Percentiles rank a stretch among this genome's conserved stretches.
Conservation (phyloP, 2,888 invertebrate genomes). For the Cecidostiba fungosa region DNA sequence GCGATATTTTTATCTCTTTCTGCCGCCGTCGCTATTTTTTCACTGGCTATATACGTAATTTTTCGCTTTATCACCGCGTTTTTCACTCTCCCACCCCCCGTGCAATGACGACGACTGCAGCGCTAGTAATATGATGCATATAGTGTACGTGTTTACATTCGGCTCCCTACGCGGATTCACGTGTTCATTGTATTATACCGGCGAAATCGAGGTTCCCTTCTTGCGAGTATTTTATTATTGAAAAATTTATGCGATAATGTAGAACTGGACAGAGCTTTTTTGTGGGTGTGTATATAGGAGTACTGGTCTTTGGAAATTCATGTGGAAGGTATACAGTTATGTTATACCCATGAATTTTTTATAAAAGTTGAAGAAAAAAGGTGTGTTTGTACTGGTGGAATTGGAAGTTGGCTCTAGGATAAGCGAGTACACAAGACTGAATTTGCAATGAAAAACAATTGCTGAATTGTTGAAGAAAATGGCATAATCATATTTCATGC, state of each 20-base stretch:
- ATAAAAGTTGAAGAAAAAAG: neutral
- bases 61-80: constrained; percentile 4
- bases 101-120: neutral
- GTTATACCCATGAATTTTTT: too few species aligned
- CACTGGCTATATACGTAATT: neutral
- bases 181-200: neutral
- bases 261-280: too few species aligned
- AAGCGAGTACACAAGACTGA: neutral
- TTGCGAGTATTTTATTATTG: neutral
- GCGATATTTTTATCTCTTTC: neutral
- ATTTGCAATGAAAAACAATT: neutral
- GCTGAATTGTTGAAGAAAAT: neutral
- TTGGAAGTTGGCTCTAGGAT: neutral
- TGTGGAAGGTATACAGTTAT: too few species aligned
- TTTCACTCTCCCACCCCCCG: neutral
- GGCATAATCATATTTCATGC: neutral
- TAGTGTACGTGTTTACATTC: neutral
- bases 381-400: neutral
- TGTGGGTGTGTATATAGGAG: too few species aligned
- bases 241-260: too few species aligned
- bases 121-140: constrained; percentile 12
- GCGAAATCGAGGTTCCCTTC: neutral
- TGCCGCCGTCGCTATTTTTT: neutral
- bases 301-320: too few species aligned
- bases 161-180: neutral